Evolutionary conservation across 2,797 vertebrate genomes (phyloP).

Genomic region (Anguilla obscura): DNA sequence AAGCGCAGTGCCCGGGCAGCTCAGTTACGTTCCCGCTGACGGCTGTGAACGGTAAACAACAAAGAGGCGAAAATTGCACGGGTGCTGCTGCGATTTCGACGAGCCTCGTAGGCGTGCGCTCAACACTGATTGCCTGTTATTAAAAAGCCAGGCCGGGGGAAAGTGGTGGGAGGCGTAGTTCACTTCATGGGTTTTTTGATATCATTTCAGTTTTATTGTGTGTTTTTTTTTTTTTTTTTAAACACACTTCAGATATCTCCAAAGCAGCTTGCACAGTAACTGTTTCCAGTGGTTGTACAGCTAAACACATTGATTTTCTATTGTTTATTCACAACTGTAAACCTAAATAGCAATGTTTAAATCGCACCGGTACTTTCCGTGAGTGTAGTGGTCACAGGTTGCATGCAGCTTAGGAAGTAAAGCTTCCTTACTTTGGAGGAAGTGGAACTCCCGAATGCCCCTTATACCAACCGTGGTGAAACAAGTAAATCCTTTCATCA

Average conservation of each 20-base stretch:
- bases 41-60: constrained; percentile 43
- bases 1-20: constrained; percentile 23
- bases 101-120: constrained; percentile 55
- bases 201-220: neutral
- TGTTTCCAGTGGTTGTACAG: neutral
- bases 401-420: neutral
- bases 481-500: neutral
- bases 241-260: neutral
- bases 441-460: neutral
- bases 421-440: neutral
- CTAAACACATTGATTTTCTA: neutral
- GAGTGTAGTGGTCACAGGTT: neutral
- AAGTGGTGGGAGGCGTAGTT: constrained; percentile 30
- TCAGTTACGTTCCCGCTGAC: constrained; percentile 35
- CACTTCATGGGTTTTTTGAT: neutral
- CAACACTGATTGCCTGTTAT: neutral
- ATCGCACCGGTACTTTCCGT: neutral
- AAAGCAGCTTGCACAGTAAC: neutral
- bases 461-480: neutral
- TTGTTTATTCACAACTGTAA: neutral
- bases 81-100: constrained; percentile 48
- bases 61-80: constrained; percentile 35
- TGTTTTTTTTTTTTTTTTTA: neutral
- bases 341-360: neutral
- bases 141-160: constrained; percentile 46